These are phyloP conservation scores for Hoplostethus mediterraneus DNA, from an alignment of 2,797 vertebrate genomes.

Conservation along the genomic window DNA sequence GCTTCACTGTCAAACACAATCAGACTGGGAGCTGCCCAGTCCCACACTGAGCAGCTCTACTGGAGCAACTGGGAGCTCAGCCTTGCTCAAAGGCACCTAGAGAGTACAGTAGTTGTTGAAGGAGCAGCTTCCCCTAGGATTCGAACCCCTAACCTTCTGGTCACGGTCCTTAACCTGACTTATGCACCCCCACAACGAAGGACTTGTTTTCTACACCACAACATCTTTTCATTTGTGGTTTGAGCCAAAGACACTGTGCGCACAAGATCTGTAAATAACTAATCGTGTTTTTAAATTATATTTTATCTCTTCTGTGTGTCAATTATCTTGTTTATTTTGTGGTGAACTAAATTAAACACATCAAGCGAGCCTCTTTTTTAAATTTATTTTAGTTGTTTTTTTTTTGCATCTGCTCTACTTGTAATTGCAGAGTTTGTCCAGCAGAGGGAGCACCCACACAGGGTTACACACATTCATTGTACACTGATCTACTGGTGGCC, in stretches of 20 bases:
- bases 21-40: no score
- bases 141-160: no score
- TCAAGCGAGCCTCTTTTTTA: neutral
- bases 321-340: neutral
- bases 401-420: neutral
- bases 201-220: neutral
- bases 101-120: no score
- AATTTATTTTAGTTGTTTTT: no score
- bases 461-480: no score
- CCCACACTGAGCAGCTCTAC: no score
- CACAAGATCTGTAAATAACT: constrained; percentile 5
- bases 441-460: neutral
- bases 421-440: neutral
- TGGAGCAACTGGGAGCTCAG: no score
- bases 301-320: constrained; percentile 1
- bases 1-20: no score
- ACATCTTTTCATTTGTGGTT: neutral
- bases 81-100: no score
- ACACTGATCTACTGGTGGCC: no score
- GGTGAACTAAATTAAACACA: neutral
- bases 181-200: neutral
- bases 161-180: neutral
- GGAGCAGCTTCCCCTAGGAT: no score
- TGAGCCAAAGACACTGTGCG: neutral
- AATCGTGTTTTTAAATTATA: neutral